Conservation (phyloP, 2,113 vertebrate genomes). For the Peromyscus polionotus region DNA sequence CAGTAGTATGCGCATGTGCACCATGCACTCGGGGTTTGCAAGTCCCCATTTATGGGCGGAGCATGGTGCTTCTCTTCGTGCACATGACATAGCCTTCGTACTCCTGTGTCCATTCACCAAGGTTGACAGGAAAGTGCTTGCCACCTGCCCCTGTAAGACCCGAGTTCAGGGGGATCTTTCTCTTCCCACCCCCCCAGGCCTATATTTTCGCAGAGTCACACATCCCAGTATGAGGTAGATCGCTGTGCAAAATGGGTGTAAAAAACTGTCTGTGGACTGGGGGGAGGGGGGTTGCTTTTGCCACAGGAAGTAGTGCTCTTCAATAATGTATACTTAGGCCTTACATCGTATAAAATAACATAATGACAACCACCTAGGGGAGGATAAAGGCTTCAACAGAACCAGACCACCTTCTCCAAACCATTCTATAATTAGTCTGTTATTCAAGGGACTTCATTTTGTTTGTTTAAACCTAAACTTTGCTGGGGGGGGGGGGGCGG, state of each 20-base stretch:
- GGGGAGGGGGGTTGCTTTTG: neutral
- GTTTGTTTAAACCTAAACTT: neutral
- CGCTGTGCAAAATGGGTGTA: neutral
- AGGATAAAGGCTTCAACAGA: constrained; percentile 63
- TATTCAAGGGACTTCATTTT: constrained; percentile 20
- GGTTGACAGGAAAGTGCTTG: neutral
- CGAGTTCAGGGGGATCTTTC: neutral
- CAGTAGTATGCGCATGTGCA: neutral
- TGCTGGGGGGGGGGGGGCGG: no score
- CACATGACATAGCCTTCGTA: fast-evolving
- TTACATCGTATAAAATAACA: constrained; percentile 47
- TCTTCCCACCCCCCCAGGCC: neutral
- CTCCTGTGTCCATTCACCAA: neutral
- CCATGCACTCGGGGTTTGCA: neutral
- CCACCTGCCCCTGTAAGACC: neutral
- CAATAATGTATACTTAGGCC: neutral
- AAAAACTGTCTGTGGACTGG: neutral
- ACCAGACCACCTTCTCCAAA: constrained; percentile 55
- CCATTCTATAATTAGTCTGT: constrained; percentile 64
- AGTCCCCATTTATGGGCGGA: neutral
- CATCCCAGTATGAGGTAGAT: neutral
- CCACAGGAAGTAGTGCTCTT: neutral
- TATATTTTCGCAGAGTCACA: neutral
- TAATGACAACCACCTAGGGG: constrained; percentile 60
- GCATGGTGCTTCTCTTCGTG: neutral